Base-by-base conservation (phyloP, 2,888 invertebrate genomes). In the Drosophila emarginata region DNA sequence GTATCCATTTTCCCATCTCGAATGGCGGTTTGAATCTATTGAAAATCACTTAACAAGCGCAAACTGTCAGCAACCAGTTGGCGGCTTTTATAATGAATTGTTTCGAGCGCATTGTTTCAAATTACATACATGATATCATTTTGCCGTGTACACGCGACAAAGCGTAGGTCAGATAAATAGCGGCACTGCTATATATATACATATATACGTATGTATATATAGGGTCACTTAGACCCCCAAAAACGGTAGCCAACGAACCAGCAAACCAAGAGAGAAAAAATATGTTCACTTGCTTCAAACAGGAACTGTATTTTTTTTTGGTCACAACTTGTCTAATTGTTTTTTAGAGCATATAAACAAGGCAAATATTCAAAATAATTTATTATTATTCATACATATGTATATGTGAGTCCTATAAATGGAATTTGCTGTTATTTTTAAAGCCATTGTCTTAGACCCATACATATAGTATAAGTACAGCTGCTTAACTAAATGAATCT, bases 31-130 rank as follows among this genome's bases (percentile, higher is more conserved):
- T 72, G 72, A 76, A 76, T 70, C 84, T 84, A 87, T 87, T 85
- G 87, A 84, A 81, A 87, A 82, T 87, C 85, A 73, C 66, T 81
- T 87, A 84, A 87, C 87, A 87, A 82, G 82, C 85, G 74, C 85
- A 79, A 45, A 78, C 85, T 87, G 82, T 82, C 82, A 84, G 82
- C 85, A 79, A 74, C 74, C 78, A 68, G 78, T 72, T 78, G 75
- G 80, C 60, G 78, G 75, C 73, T 75, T 61, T 61, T 84, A 77
- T 84, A 82, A 87, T 82, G 82, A 87, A 82, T 82, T 79, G 87
- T 75, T 80, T 45, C 58, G 74, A 58, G 59, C 78, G 69, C 78
- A 82, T 85, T 87, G 88, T 87, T 78, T 84, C 83, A 78, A 85
- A 85, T 87, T 84, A 84, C 86, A 85, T 84, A 84, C 86, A 85